A percentile compares a stretch with the other conserved stretches of the same genome.
These are phyloP conservation scores for Gymnocephalus cernua DNA, from an alignment of 2,113 vertebrate species.

Conservation along the genomic window DNA sequence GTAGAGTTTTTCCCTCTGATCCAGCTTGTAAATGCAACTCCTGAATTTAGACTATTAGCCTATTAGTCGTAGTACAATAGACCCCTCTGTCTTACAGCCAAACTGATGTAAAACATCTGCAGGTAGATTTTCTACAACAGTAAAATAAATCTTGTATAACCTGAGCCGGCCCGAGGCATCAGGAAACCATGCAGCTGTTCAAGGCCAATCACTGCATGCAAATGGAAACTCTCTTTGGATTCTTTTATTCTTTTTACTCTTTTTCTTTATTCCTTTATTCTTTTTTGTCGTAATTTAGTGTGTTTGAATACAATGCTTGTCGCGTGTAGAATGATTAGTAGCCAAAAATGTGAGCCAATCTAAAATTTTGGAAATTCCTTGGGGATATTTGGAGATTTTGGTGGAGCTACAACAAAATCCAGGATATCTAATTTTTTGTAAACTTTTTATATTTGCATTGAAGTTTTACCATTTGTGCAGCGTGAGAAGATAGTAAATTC, in stretches of 20 bases:
- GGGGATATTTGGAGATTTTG: background rate
- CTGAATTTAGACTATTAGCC: background rate
- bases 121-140: background rate
- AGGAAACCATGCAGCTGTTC: background rate
- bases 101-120: background rate
- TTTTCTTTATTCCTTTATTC: background rate
- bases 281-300: background rate
- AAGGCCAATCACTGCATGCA: background rate
- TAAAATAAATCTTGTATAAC: background rate
- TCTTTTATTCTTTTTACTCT: background rate
- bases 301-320: background rate
- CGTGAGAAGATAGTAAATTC: background rate
- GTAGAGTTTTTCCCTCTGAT: constrained; percentile 1
- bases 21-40: background rate
- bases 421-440: background rate
- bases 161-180: background rate
- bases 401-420: background rate
- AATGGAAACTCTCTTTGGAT: background rate
- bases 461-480: background rate
- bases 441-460: background rate
- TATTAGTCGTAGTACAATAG: background rate
- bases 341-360: background rate
- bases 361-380: background rate
- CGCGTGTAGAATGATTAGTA: background rate
- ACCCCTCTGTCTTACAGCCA: background rate